Evolutionary conservation across 2,888 invertebrate genomes (phyloP).

Genomic region (Microplitis manilae): DNA sequence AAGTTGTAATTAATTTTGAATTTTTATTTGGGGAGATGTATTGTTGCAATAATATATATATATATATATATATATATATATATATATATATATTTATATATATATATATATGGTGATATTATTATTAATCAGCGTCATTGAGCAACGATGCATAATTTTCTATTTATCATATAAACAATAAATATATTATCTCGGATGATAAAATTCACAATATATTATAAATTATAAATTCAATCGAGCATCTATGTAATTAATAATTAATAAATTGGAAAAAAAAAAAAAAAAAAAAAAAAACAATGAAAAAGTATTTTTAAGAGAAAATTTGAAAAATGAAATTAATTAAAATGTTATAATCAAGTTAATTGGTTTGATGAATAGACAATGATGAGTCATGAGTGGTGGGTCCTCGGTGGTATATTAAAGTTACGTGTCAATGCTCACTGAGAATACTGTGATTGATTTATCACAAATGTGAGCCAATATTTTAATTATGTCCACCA

Average conservation of each 20-base stretch:
- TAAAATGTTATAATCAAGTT: slow-evolving; percentile 24
- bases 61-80: background rate
- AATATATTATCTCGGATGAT: background rate
- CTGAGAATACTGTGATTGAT: slow-evolving; percentile 39
- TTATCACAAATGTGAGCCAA: slow-evolving; percentile 23
- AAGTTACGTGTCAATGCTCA: slow-evolving; percentile 33
- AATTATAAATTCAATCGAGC: slow-evolving; percentile 1
- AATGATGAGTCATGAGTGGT: slow-evolving; percentile 15
- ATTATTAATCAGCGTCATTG: background rate
- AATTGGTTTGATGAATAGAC: slow-evolving; percentile 38
- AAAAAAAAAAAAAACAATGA: background rate
- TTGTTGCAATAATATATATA: background rate
- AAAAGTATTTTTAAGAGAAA: background rate
- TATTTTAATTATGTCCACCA: slow-evolving; percentile 39
- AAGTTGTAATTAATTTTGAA: background rate
- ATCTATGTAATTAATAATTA: slow-evolving; percentile 1
- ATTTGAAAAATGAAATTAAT: slow-evolving; percentile 31
- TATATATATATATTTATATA: background rate
- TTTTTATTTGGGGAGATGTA: background rate
- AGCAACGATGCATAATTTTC: background rate
- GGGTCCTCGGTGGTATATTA: background rate
- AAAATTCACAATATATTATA: background rate
- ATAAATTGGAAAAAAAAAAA: background rate
- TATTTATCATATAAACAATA: background rate
- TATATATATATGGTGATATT: background rate